Evolutionary conservation across 2,113 vertebrate species (phyloP).

Genomic region (Sus scrofa): T2T-Sscrofa CM000829.6:40200001-40200500

Average conservation of each 20-base stretch:
- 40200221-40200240: background rate
- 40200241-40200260: background rate
- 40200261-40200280: background rate
- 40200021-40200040: background rate
- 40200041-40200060: background rate
- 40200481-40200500: background rate
- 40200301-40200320: background rate
- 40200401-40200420: background rate
- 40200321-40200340: background rate
- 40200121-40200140: background rate
- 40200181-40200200: background rate
- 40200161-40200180: slow-evolving; percentile 34
- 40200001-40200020: background rate
- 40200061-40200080: background rate
- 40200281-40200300: background rate
- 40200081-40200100: background rate
- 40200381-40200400: background rate
- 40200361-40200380: background rate
- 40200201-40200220: slow-evolving; percentile 35
- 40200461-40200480: background rate
- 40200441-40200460: background rate
- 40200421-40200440: background rate
- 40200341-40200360: background rate
- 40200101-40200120: background rate
- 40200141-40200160: background rate